A percentile compares a stretch with the other conserved stretches of the same genome.
Evolutionary conservation across 2,113 vertebrate species (phyloP).

Genomic region (Mesembrinibis cayennensis): DNA sequence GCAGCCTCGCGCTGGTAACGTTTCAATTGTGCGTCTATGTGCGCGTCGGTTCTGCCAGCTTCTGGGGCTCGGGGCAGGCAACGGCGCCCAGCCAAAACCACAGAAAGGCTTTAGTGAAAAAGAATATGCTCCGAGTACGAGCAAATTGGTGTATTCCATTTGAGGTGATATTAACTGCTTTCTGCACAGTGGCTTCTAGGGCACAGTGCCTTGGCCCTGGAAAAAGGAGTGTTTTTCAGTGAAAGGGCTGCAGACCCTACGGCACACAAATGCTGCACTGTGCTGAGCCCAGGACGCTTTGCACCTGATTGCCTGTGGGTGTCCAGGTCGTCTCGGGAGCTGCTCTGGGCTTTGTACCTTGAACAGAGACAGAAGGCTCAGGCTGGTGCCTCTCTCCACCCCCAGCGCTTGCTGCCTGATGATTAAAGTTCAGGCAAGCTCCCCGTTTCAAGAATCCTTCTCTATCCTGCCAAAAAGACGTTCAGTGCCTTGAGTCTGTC

Average conservation of each 20-base stretch:
- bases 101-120: conserved; percentile 23
- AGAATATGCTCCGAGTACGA: not conserved
- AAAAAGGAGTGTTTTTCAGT: not conserved
- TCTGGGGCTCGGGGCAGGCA: not conserved
- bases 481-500: not conserved
- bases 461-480: not conserved
- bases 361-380: not conserved
- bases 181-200: not conserved
- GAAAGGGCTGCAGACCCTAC: not conserved
- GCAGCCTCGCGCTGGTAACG: not conserved
- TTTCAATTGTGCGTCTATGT: not conserved
- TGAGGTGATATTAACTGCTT: not conserved
- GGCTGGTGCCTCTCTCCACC: not conserved
- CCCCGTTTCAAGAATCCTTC: not conserved
- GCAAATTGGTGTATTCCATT: not conserved
- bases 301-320: accelerated
- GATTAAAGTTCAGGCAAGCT: not conserved
- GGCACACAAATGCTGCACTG: not conserved
- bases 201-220: accelerated
- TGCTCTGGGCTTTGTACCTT: not conserved
- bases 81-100: conserved; percentile 23
- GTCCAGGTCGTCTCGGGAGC: not conserved
- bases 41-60: not conserved
- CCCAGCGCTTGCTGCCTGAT: not conserved
- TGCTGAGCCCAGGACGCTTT: not conserved